A percentile compares a stretch with the other conserved stretches of the same genome.
phyloP scores from a whole-genome alignment of 2,113 vertebrate species.

The Mus musculus region DNA sequence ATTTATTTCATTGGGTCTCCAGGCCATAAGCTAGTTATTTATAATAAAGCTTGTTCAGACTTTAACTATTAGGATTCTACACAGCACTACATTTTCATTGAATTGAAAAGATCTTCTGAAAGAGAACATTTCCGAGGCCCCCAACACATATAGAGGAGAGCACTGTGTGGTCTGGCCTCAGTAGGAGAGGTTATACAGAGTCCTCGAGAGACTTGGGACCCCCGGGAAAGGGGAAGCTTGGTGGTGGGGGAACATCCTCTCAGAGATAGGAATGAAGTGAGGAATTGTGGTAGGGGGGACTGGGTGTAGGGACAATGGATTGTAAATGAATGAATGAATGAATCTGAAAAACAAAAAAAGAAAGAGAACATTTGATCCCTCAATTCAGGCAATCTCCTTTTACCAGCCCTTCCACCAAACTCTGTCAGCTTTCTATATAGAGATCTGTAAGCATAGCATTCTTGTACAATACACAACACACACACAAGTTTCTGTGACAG shows the following conservation, averaged over 20 bases:
- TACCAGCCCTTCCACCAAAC: neutral
- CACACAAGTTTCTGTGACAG: neutral
- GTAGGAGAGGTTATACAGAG: too few species aligned
- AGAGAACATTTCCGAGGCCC: constrained; percentile 16
- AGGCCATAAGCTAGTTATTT: neutral
- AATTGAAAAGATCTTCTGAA: neutral
- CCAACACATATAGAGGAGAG: too few species aligned
- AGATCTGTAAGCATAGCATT: neutral
- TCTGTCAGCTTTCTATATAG: neutral
- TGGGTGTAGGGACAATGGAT: too few species aligned
- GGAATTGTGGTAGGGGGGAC: too few species aligned
- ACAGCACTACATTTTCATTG: neutral
- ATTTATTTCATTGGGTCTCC: neutral
- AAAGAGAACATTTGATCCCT: constrained; percentile 44
- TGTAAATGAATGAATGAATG: too few species aligned
- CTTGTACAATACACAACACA: neutral
- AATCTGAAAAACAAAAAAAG: too few species aligned
- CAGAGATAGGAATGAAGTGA: too few species aligned
- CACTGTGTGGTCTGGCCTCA: too few species aligned
- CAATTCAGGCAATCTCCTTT: neutral
- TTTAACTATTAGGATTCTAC: neutral
- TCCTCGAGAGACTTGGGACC: too few species aligned
- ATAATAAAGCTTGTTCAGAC: neutral
- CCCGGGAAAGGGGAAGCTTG: too few species aligned
- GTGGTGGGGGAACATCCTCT: too few species aligned